Base-by-base conservation (phyloP, 1,140 invertebrate genomes). In the Cydia fagiglandana region DNA sequence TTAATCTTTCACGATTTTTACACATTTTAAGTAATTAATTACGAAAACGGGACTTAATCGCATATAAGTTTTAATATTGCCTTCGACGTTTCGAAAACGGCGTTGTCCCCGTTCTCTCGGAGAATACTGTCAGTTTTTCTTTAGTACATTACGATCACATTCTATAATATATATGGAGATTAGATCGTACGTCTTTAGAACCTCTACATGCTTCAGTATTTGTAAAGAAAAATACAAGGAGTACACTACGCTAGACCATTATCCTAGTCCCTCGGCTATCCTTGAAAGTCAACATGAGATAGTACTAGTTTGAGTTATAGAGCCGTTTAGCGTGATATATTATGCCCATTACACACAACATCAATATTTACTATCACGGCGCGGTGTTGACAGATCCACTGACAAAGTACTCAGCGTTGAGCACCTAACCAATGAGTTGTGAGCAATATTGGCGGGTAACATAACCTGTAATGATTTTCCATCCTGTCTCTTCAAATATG, bases 331-430 rank as follows among this genome's bases (percentile, higher is more conserved):
- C 34, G 38, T 70, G 66, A 70, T 38, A 17, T 38, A 70, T 70
- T 70, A 70, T 70, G 66, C 34, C 66, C 66, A 70, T 70, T 38
- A 70, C 66, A 70, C 64, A 68, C 17, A n/a, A 45, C 66, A 38
- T 70, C 66, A 70, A 70, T 70, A 70, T 70, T 70, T 70, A 41
- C 66, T 70, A 70, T 38, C 66, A n/a, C n/a, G 56, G 20, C 17
- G 7, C 64, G n/a, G 6, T 70, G 34, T 70, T 70, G 66, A 70
- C 66, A 70, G 34, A 70, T 17, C 34, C 66, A 41, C 56, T 70
- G 41, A 70, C 17, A 20, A 61, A 61, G 20, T 24, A 24, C 56
- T 61, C 56, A n/a, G 56, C 20, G 20, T 61, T 61, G 56, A 61
- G 56, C 50, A n/a, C 50, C 50, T 61, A 20, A 56, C 53, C 53